phyloP scores from a whole-genome alignment of 1,140 invertebrate species.

The Tetranychus cinnabarinus region DNA sequence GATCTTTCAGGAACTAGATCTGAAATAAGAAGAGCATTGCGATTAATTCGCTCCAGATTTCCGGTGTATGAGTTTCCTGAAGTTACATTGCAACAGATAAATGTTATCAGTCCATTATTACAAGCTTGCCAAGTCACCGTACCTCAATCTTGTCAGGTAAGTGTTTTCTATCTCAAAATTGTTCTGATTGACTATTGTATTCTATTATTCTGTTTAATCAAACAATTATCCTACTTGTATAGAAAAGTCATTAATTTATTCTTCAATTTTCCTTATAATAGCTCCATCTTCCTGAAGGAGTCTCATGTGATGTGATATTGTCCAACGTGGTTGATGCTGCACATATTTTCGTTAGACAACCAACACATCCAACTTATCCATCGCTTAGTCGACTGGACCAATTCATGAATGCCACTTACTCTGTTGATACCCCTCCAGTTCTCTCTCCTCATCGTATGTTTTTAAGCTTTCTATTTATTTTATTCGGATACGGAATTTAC shows the following conservation, averaged over 20 bases:
- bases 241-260: too few species aligned
- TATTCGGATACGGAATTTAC: conserved; percentile 3
- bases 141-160: conserved; percentile 38
- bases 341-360: conserved; percentile 77
- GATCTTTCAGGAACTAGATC: conserved; percentile 31
- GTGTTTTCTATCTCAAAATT: conserved; percentile 13
- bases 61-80: conserved; percentile 49
- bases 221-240: too few species aligned
- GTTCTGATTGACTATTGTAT: conserved; percentile 1
- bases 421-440: conserved; percentile 24
- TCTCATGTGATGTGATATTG: conserved; percentile 75
- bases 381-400: conserved; percentile 47
- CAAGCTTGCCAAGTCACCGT: conserved; percentile 18
- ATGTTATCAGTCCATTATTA: conserved; percentile 19
- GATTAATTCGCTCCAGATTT: conserved; percentile 56
- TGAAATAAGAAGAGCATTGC: conserved; percentile 50
- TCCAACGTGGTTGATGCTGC: conserved; percentile 55
- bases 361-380: conserved; percentile 68
- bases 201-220: background rate
- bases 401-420: conserved; percentile 27
- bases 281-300: conserved; percentile 57
- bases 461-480: conserved; percentile 24
- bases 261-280: conserved; percentile 23
- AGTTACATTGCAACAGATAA: conserved; percentile 49
- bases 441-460: conserved; percentile 18